Base-by-base conservation (phyloP, 2,797 vertebrate species). In the Echeneis naucrates region DNA sequence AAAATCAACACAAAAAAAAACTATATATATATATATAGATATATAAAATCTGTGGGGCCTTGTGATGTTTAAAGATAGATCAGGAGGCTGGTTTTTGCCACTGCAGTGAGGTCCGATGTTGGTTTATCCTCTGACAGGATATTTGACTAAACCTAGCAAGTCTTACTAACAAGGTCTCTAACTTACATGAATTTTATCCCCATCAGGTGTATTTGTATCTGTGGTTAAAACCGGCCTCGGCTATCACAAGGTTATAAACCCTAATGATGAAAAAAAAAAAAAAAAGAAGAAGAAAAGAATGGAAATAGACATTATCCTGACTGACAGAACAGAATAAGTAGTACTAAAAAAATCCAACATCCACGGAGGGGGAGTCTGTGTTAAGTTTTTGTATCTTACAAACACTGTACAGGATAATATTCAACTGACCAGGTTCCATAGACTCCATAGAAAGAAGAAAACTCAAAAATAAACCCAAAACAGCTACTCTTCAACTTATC, bases 401-500 rank as follows among this genome's bases (percentile, higher is more conserved):
- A 92, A 94, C 92, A 94, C 93, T 93, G 92, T 94, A 94, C 93
- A 95, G 88, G 85, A 87, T 92, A 90, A 91, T 90, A 94, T 91
- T 92, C 86, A 88, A 92, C 89, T 90, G 89, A 94, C 89, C 88
- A 86, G 89, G 85, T 83, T 92, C 85, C 87, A 92, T 92, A 89
- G 86, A 94, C 88, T 92, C 89, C 89, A 93, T 88, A 93, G 87
- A 93, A 92, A 93, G 89, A 92, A 89, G 83, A 91, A 90, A 92
- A 90, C 84, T 85, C 72, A 72, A 88, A 89, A 89, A 84, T 58
- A 82, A 93, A 92, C 81, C 81, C 85, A 91, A 92, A 92, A 94
- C 91, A 84, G 88, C 91, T 93, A 93, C 88, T 93, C 83, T 88
- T 92, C 89, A 91, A 93, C 87, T 85, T 82, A 88, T 92, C 91